A percentile compares a stretch with the other conserved stretches of the same genome.
Evolutionary conservation across 1,140 invertebrate species (phyloP).

Genomic region (Drosophila busckii): DNA sequence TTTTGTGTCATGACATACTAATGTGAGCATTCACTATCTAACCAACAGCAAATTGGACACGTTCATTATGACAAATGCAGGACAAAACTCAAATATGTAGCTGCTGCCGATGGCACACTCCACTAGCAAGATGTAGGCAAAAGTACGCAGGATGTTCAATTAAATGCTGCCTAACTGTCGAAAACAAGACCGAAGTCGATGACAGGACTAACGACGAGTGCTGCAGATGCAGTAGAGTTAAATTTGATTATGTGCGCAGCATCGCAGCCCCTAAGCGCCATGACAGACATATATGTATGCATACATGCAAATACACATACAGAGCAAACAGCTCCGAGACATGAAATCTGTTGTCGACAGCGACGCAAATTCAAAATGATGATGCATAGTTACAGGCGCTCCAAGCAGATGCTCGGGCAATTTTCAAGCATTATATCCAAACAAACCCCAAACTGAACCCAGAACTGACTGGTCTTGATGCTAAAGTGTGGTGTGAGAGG

Average conservation of each 20-base stretch:
- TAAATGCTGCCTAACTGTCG: constrained; percentile 42
- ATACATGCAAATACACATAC: constrained; percentile 3
- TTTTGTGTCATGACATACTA: too few relatives aligned
- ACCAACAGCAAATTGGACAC: not conserved
- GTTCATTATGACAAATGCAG: constrained; percentile 5
- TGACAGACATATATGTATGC: constrained; percentile 1
- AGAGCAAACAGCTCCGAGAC: not conserved
- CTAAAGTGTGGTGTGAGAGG: too few relatives aligned
- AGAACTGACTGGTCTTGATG: too few relatives aligned
- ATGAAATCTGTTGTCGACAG: constrained; percentile 59
- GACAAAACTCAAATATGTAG: not conserved
- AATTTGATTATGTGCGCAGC: constrained; percentile 61
- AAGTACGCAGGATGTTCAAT: constrained; percentile 42
- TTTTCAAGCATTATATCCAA: constrained; percentile 66
- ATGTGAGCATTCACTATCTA: not conserved
- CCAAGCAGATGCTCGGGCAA: constrained; percentile 39
- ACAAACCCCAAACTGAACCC: constrained; percentile 38
- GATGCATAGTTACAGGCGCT: constrained; percentile 23
- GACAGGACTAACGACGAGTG: constrained; percentile 1
- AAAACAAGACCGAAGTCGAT: constrained; percentile 8
- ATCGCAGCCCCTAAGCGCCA: constrained; percentile 22
- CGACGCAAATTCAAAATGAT: constrained; percentile 47
- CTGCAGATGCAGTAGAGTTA: constrained; percentile 40
- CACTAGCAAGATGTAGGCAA: not conserved
- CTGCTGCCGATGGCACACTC: too few relatives aligned